Base-by-base conservation (phyloP, 2,797 vertebrate species). In the Borostomias antarcticus region DNA sequence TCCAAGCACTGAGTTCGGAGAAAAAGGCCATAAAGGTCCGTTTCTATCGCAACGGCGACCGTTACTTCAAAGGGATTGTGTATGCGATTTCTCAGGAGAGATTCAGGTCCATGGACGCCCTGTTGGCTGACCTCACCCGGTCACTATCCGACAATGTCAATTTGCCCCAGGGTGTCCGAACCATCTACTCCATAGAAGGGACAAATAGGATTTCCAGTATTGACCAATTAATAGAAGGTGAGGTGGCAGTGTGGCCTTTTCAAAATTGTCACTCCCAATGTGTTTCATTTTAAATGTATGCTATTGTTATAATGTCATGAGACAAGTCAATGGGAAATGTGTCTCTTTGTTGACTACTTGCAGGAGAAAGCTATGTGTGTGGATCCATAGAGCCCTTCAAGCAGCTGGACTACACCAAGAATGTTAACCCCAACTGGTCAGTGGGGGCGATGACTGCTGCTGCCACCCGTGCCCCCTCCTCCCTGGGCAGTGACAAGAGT, bases 1-100 rank as follows among this genome's bases (percentile, higher is more conserved):
- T 99, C 66, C 96, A 97, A 86, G 90, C 95, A 0, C 94, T 99
- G 78, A 99, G 93, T 79, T 92, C 94, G 0, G 97, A 99, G 84
- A 99, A 99, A 83, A 98, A 97, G 83, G 98, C 98, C 83, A 99
- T 96, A 93, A 99, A 98, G 83, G 94, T 99, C 11, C 94, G 95
- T 15, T 99, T 99, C 91, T 99, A 98, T 84, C 95, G 98, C 59
- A 99, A 99, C 0, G 98, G 98, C 75, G 98, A 99, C 86, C 95
- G 96, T 9, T 98, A 98, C 86, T 99, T 99, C 88, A 98, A 97
- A 86, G 98, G 98, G 63, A 96, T 99, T 83, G 96, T 98, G 43
- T 99, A 98, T 30, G 97, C 98, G 76, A 95, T 99, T 83, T 98
- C 97, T 71, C 93, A 94, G 53, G 97, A 99, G 74, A 92, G 97